Percentiles rank a stretch among this genome's conserved stretches.
Conservation (phyloP, 2,113 vertebrate genomes). For the Lonchura striata region DNA sequence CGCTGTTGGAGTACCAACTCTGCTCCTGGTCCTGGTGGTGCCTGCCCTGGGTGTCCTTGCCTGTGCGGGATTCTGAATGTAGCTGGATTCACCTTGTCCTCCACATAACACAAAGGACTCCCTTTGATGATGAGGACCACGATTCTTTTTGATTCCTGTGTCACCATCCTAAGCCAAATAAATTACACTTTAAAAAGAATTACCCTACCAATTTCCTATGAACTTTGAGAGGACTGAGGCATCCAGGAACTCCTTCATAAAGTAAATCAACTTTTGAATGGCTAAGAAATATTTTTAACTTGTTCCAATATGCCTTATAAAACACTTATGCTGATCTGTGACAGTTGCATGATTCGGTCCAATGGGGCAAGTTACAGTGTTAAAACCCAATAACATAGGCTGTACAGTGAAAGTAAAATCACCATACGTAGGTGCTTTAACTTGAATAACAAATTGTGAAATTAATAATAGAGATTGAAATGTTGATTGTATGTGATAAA, state of each 20-base stretch:
- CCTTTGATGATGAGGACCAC: constrained; percentile 76
- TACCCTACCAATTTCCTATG: constrained; percentile 72
- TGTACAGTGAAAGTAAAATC: constrained; percentile 81
- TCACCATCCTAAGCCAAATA: constrained; percentile 82
- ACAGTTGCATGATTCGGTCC: constrained; percentile 85
- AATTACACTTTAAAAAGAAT: constrained; percentile 78
- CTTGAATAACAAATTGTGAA: constrained; percentile 81
- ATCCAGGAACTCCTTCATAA: constrained; percentile 84
- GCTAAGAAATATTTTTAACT: constrained; percentile 88
- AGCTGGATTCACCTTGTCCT: constrained; percentile 75
- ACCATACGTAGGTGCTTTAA: constrained; percentile 80
- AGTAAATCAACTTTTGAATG: constrained; percentile 82
- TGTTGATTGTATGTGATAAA: constrained; percentile 83
- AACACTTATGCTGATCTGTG: constrained; percentile 88
- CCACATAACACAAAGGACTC: constrained; percentile 75
- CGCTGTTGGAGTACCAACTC: constrained; percentile 64
- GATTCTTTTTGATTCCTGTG: constrained; percentile 76
- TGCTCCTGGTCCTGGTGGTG: constrained; percentile 73
- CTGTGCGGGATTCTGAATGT: constrained; percentile 91
- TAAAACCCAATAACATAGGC: constrained; percentile 81
- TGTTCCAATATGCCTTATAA: constrained; percentile 98
- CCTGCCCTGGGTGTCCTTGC: constrained; percentile 78
- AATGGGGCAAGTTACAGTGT: constrained; percentile 79
- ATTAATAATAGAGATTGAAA: constrained; percentile 79
- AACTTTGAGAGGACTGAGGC: constrained; percentile 80